phyloP scores from a whole-genome alignment of 2,888 invertebrate genomes.

The Erynnis tages region DNA sequence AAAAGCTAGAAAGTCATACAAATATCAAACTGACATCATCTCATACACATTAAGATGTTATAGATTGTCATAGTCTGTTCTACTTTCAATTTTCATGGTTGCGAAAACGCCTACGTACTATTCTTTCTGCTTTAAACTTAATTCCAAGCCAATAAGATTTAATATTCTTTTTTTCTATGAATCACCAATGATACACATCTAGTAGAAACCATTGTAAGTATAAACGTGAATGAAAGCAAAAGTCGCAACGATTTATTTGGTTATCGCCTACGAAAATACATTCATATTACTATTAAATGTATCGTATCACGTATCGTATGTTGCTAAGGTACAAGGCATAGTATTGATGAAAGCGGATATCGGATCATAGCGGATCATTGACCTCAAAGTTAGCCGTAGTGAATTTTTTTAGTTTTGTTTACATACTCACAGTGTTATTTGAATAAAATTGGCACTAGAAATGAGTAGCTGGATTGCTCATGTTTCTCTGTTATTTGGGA shows the following conservation, averaged over 20 bases:
- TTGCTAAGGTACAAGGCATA: constrained; percentile 18
- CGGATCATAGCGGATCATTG: too few species aligned
- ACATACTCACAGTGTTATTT: too few species aligned
- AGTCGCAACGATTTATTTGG: constrained; percentile 26
- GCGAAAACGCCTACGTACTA: background rate
- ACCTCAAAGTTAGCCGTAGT: too few species aligned
- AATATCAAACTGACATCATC: background rate
- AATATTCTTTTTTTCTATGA: background rate
- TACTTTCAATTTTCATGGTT: constrained; percentile 10
- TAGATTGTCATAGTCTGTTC: constrained; percentile 2
- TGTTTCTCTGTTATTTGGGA: too few species aligned
- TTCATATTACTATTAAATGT: constrained; percentile 27
- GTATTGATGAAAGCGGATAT: background rate
- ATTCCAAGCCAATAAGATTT: background rate
- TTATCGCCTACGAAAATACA: constrained; percentile 27
- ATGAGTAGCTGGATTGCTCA: too few species aligned
- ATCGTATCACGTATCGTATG: too few species aligned
- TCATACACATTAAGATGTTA: constrained; percentile 1
- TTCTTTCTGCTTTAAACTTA: background rate
- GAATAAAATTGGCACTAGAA: too few species aligned
- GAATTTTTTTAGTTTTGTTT: too few species aligned
- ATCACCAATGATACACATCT: background rate
- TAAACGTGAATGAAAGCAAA: constrained; percentile 26
- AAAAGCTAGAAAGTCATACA: too few species aligned
- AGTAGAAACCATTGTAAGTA: background rate